Base-by-base conservation (phyloP, 2,797 vertebrate species). In the Galago senegalensis region DNA sequence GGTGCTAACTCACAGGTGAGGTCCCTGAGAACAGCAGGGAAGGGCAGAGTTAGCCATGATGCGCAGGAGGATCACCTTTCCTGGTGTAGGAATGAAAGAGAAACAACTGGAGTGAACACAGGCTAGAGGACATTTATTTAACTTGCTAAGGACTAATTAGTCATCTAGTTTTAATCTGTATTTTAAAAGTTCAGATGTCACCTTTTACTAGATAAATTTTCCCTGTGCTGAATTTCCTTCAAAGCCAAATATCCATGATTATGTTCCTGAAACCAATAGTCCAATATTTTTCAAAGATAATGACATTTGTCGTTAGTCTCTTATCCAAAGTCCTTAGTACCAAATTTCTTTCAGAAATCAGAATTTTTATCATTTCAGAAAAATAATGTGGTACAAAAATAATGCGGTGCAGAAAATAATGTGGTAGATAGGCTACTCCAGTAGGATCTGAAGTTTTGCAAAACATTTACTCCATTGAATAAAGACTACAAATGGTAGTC, bases 341-440 rank as follows among this genome's bases (percentile, higher is more conserved):
- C 60, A 69, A 23, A 10, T 84, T 25, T 72, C 10, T 81, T 93
- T 86, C 31, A 40, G 61, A 87, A 94, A 56, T 84, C 31, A 85
- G 65, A 84, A 85, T 84, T 87, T 89, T 85, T 87, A 43, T 75
- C 61, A 61, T 70, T 87, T 82, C 40, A 63, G 29, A 87, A 76
- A 80, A 76, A 40, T 65, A 72, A 53, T 75, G 2, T 61, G 17
- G 6, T 63, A 0, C 4, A 12, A 43, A 43, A 43, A 43, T 43
- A 43, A 43, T 43, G 40, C 40, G 7, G 40, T 43, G 7, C 40
- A 43, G 40, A 76, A 80, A 76, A 40, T 65, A 72, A 53, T 75
- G 2, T 61, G 17, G 6, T 67, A 61, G 18, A 3, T 25, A 69
- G 9, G 9, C 29, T 25, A 27, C 40, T 75, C 43, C 25, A 61